Evolutionary conservation across 2,888 invertebrate genomes (phyloP).

Genomic region (Epiblema foenella): DNA sequence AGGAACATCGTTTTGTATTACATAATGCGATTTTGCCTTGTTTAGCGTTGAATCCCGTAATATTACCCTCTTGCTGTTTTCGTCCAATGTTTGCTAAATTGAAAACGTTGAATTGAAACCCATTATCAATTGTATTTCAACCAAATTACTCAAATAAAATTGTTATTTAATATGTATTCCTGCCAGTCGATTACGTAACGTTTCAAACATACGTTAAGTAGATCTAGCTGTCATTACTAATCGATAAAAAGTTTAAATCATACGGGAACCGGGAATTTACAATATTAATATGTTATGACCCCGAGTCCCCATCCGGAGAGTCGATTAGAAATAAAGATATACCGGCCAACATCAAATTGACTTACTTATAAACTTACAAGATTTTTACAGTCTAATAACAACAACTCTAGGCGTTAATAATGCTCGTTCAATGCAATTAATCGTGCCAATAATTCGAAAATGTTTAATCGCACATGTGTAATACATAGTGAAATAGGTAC

Average conservation of each 20-base stretch:
- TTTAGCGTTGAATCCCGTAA: not conserved
- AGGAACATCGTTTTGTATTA: conserved; percentile 4
- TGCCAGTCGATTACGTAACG: too few species aligned
- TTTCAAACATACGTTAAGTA: too few species aligned
- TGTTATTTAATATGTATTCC: too few species aligned
- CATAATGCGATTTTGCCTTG: conserved; percentile 7
- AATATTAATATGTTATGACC: too few species aligned
- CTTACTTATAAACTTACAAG: not conserved
- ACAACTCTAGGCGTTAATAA: not conserved
- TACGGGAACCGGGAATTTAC: too few species aligned
- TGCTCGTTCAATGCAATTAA: conserved; percentile 9
- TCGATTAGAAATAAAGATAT: not conserved
- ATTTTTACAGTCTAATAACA: not conserved
- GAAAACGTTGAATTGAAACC: not conserved
- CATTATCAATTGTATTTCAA: not conserved
- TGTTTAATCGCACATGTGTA: conserved; percentile 25
- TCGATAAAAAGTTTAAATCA: too few species aligned
- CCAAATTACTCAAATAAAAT: too few species aligned
- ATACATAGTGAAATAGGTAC: conserved; percentile 41
- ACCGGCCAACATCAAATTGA: not conserved
- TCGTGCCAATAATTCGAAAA: conserved; percentile 27
- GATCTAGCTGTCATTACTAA: too few species aligned
- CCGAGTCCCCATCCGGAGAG: too few species aligned
- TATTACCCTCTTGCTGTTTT: not conserved
- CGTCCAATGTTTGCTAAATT: not conserved